Base-by-base conservation (phyloP, 1,140 invertebrate species). In the Drosophila rufa region DNA sequence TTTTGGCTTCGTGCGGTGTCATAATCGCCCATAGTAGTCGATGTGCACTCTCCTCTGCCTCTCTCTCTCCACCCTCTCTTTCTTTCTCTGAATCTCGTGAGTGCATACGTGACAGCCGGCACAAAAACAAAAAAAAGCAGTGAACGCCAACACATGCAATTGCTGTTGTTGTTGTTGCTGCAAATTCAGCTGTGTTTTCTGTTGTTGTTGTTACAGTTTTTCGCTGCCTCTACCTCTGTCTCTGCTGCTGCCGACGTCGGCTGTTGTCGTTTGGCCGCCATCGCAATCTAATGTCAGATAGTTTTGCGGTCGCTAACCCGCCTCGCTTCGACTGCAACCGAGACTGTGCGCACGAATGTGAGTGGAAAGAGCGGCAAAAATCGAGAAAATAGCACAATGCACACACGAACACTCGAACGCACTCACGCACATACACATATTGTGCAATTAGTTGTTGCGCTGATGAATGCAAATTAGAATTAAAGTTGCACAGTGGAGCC, bases 241-340 rank as follows among this genome's bases (percentile, higher is more conserved):
- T 77, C 50, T 45, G 69, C 43, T 36, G 43, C 58, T 43, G 75
- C 40, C 74, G 77, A 75, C 91, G 80, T 84, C 91, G 91, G 91
- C 91, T 92, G 91, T 92, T 92, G 91, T 92, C 91, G 91, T 92
- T 92, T 92, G 91, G 91, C 91, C 91, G 91, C 91, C 91, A 92
- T 92, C 91, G 80, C 89, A 92, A 92, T 92, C 91, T 92, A 92
- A 92, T 92, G 91, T 92, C 91, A 92, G 91, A 92, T 92, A 92
- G 91, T 92, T 92, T 92, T 92, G 91, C 91, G 91, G 91, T 92
- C 91, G 91, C 91, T 92, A 91, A 92, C 91, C 91, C 91, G 75
- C 80, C 78, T 76, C 67, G 68, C 67, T 73, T 68, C 68, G 45
- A 50, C 71, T 55, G 62, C 33, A 47, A 25, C 25, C 30, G 40